A percentile compares a stretch with the other conserved stretches of the same genome.
Conservation (phyloP, 2,888 invertebrate species). For the Coecobrya sp. region DNA sequence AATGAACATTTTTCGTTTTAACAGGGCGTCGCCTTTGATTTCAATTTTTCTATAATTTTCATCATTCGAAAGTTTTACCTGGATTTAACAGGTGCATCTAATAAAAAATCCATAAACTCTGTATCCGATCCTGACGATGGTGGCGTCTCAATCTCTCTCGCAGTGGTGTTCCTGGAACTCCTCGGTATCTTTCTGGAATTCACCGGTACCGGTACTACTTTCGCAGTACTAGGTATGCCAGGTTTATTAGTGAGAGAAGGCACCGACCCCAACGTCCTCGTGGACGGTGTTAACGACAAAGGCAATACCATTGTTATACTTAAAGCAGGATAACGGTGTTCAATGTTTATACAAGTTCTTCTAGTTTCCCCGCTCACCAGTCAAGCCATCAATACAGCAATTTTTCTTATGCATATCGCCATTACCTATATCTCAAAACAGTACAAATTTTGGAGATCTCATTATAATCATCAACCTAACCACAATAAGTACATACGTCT, state of each 20-base stretch:
- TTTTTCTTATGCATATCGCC: slow-evolving; percentile 1
- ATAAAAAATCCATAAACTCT: slow-evolving; percentile 49
- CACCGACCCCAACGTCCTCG: background rate
- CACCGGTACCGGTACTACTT: background rate
- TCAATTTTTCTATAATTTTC: background rate
- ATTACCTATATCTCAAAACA: background rate
- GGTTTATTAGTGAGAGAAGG: background rate
- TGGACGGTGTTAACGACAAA: background rate
- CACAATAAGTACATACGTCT: background rate
- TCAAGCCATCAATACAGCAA: background rate
- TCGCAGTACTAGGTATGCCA: background rate
- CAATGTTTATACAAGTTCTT: background rate
- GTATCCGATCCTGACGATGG: slow-evolving; percentile 50
- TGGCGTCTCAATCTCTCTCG: background rate
- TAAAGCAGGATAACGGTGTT: background rate
- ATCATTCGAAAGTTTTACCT: slow-evolving; percentile 35
- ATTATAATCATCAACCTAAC: background rate
- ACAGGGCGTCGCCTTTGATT: no score
- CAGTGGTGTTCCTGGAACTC: background rate
- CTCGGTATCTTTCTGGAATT: background rate
- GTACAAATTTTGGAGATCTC: slow-evolving; percentile 5
- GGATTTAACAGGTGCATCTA: slow-evolving; percentile 78
- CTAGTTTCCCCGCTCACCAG: background rate
- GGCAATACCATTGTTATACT: background rate
- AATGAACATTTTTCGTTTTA: background rate